These are phyloP conservation scores for Gopherus evgoodei DNA, from an alignment of 2,113 vertebrate genomes.

Conservation along the genomic window DNA sequence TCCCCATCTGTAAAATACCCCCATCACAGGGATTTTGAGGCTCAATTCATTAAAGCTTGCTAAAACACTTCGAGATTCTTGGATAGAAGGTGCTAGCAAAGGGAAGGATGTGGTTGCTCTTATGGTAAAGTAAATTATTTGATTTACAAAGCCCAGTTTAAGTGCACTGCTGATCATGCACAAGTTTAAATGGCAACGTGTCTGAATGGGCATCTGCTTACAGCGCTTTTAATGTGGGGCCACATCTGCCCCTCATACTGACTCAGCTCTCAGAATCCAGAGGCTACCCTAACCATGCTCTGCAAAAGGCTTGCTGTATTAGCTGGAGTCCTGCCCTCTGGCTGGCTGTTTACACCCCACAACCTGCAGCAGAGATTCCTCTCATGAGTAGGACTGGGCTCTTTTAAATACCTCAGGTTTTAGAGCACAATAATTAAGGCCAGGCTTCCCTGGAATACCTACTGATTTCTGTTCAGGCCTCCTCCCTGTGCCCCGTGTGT, in stretches of 20 bases:
- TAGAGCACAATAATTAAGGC: background rate
- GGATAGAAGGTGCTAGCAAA: background rate
- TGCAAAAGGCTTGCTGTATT: background rate
- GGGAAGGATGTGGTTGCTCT: background rate
- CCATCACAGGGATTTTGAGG: background rate
- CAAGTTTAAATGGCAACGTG: background rate
- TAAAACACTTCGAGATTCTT: background rate
- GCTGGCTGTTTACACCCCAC: background rate
- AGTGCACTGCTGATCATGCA: background rate
- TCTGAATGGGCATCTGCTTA: background rate
- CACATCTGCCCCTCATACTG: background rate
- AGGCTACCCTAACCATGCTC: background rate
- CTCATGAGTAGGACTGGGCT: background rate
- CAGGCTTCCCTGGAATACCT: background rate
- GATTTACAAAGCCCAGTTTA: slow-evolving; percentile 4
- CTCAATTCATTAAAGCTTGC: background rate
- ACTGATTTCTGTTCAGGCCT: background rate
- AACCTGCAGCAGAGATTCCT: background rate
- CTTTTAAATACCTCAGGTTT: slow-evolving; percentile 36
- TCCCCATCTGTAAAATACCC: background rate
- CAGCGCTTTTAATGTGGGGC: background rate
- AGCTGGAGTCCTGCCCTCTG: background rate
- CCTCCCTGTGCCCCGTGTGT: background rate
- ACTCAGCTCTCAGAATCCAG: background rate
- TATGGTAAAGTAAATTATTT: background rate